Base-by-base conservation (phyloP, 2,888 invertebrate genomes). In the Lepidonotus clava region DNA sequence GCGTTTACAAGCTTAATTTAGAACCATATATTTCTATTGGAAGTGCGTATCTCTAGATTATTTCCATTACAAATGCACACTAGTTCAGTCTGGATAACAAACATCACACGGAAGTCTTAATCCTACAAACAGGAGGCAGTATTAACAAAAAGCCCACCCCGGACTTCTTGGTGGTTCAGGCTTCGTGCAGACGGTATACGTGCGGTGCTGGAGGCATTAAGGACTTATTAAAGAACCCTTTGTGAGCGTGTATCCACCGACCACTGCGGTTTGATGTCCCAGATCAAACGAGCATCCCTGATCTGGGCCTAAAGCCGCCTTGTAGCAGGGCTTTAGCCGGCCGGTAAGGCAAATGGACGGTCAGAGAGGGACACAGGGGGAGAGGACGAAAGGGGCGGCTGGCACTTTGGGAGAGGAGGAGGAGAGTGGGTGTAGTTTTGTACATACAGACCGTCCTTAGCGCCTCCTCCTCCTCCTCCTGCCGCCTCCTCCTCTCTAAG, bases 141-240 rank as follows among this genome's bases (percentile, higher is more conserved):
- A n/a, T n/a, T n/a, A n/a, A n/a, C n/a, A n/a, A n/a, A n/a, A n/a
- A n/a, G n/a, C n/a, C n/a, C n/a, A n/a, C n/a, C n/a, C n/a, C n/a
- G n/a, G n/a, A n/a, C n/a, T n/a, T n/a, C n/a, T n/a, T n/a, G n/a
- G n/a, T n/a, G n/a, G n/a, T n/a, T n/a, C n/a, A n/a, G n/a, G n/a
- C n/a, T n/a, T n/a, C n/a, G n/a, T n/a, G n/a, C 61, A 61, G 11
- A 61, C 61, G 24, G 61, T 61, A 61, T 61, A 61, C n/a, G n/a
- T 61, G 11, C 28, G 24, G 24, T 1, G 28, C 61, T 32, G 24
- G 61, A 61, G 61, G 28, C 61, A 61, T 8, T 61, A 61, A 32
- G 61, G 4, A 24, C 24, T 24, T 28, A 11, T 28, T 28, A 28
- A 61, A 32, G 14, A 32, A 53, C 53, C n/a, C 21, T 53, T 24